These are phyloP conservation scores for Apis florea DNA, from an alignment of 1,140 invertebrate species.

Conservation along the genomic window DNA sequence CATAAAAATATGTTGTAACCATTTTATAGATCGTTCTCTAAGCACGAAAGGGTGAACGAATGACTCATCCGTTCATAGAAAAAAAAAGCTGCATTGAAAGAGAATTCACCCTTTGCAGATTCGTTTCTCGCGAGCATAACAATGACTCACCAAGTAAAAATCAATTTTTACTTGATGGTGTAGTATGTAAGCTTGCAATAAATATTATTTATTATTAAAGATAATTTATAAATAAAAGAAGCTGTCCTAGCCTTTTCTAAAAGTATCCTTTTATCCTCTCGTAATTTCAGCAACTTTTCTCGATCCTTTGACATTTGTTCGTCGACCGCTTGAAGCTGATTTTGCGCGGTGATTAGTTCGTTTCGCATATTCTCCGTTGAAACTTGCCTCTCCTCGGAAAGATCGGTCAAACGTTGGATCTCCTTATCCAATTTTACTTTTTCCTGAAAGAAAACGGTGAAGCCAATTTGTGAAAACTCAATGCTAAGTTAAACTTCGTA, in stretches of 20 bases:
- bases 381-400: constrained; percentile 72
- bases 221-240: neutral
- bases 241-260: constrained; percentile 73
- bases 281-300: constrained; percentile 75
- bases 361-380: constrained; percentile 75
- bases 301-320: constrained; percentile 73
- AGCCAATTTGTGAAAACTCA: constrained; percentile 1
- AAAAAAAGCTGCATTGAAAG: constrained; percentile 35
- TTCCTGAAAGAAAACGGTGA: constrained; percentile 73
- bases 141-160: constrained; percentile 55
- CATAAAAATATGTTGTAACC: no score
- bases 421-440: constrained; percentile 78
- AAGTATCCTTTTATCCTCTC: constrained; percentile 76
- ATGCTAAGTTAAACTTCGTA: constrained; percentile 14
- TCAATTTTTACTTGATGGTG: constrained; percentile 54
- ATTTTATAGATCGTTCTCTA: neutral
- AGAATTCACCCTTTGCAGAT: constrained; percentile 47
- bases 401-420: constrained; percentile 70
- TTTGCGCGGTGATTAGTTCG: constrained; percentile 65
- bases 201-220: neutral
- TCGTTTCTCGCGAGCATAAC: constrained; percentile 43
- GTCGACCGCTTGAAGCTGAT: constrained; percentile 70
- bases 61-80: constrained; percentile 60
- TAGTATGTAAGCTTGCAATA: neutral
- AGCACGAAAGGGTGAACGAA: constrained; percentile 17